These are phyloP conservation scores for Microtus richardsoni DNA, from an alignment of 2,113 vertebrate genomes.

Conservation along the genomic window DNA sequence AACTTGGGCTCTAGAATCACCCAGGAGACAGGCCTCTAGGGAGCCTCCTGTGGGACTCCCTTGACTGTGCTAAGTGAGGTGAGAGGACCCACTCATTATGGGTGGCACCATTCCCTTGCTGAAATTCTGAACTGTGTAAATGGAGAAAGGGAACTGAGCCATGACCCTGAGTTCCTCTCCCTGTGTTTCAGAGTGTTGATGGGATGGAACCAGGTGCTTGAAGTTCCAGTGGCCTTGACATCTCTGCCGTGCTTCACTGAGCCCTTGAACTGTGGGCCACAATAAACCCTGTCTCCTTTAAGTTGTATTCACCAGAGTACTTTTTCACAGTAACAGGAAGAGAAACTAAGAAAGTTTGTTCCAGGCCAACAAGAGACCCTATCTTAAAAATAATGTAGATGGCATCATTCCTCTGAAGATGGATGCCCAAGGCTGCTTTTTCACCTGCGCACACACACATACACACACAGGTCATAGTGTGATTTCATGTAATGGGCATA, in stretches of 20 bases:
- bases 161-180: no score
- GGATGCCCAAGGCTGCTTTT: not conserved
- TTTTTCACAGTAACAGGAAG: not conserved
- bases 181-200: not conserved
- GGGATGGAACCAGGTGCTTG: not conserved
- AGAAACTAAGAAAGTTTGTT: not conserved
- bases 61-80: no score
- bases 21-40: not conserved
- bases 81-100: not conserved
- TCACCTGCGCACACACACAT: not conserved
- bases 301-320: not conserved
- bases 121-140: not conserved
- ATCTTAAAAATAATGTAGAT: not conserved
- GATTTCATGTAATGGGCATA: not conserved
- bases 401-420: not conserved
- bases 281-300: not conserved
- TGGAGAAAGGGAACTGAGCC: not conserved
- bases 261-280: no score
- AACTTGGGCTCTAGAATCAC: no score
- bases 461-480: not conserved
- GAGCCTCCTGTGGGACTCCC: not conserved
- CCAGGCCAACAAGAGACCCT: not conserved
- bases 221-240: not conserved
- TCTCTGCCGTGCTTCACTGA: not conserved
- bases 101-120: not conserved